Conservation (phyloP, 2,797 vertebrate genomes). For the Squalus acanthias region DNA sequence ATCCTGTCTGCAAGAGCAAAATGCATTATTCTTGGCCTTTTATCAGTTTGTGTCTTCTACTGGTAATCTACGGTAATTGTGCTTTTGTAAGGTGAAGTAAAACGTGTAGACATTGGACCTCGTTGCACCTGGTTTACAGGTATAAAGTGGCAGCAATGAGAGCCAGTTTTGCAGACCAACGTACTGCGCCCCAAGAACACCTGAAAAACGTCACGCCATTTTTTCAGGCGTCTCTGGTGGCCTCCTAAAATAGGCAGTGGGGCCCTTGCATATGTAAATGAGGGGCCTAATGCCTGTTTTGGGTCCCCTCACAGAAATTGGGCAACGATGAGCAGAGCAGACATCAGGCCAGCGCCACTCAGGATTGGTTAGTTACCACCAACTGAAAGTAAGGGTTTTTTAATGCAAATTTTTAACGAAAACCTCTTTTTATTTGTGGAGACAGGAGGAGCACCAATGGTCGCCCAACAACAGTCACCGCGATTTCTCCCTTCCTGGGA, state of each 20-base stretch:
- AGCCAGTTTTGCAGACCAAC: background rate
- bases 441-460: background rate
- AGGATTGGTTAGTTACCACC: background rate
- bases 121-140: background rate
- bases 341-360: background rate
- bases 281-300: background rate
- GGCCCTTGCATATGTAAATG: background rate
- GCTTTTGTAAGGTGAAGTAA: too few relatives aligned
- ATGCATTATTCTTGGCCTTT: background rate
- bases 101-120: background rate
- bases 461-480: background rate
- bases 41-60: background rate
- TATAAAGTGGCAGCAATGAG: background rate
- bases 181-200: background rate
- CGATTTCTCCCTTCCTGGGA: background rate
- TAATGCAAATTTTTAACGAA: background rate
- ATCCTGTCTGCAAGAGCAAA: background rate
- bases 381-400: background rate
- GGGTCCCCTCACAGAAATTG: background rate
- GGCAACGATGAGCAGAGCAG: background rate
- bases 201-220: background rate
- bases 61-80: background rate
- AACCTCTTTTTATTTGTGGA: constrained; percentile 39
- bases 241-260: background rate
- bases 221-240: background rate